These are phyloP conservation scores for Junco hyemalis DNA, from an alignment of 2,113 vertebrate genomes.

Conservation along the genomic window DNA sequence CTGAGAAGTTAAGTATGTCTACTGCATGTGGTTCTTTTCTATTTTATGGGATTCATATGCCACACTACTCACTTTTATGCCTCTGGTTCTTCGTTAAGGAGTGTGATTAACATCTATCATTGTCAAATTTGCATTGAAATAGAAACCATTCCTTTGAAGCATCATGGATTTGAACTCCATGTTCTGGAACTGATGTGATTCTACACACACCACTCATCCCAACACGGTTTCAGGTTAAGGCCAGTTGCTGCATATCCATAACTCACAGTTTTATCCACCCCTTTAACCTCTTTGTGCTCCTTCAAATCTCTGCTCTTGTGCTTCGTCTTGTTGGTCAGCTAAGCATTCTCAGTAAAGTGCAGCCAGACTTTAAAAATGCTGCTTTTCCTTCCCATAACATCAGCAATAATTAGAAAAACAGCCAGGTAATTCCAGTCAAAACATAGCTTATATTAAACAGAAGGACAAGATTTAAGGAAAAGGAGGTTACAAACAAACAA, in stretches of 20 bases:
- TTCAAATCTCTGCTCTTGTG: background rate
- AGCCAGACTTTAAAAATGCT: background rate
- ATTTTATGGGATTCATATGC: constrained; percentile 42
- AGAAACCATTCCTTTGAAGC: constrained; percentile 59
- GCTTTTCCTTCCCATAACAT: background rate
- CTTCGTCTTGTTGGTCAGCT: background rate
- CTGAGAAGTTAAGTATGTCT: background rate
- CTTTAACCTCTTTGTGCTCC: background rate
- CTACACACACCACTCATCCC: constrained; percentile 45
- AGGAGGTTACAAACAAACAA: background rate
- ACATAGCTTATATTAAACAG: background rate
- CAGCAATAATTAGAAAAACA: background rate
- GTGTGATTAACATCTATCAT: constrained; percentile 56
- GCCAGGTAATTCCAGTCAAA: background rate
- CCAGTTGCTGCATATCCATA: constrained; percentile 31
- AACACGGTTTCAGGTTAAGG: constrained; percentile 48
- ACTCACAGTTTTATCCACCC: background rate
- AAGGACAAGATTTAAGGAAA: background rate
- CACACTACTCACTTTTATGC: constrained; percentile 40
- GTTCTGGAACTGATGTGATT: constrained; percentile 61
- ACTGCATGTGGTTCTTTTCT: constrained; percentile 32
- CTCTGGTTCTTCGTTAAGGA: constrained; percentile 34
- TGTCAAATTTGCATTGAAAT: constrained; percentile 67
- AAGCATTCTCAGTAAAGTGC: background rate
- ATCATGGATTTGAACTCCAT: constrained; percentile 18